Base-by-base conservation (phyloP, 2,797 vertebrate genomes). In the Myiotriccus ornatus region DNA sequence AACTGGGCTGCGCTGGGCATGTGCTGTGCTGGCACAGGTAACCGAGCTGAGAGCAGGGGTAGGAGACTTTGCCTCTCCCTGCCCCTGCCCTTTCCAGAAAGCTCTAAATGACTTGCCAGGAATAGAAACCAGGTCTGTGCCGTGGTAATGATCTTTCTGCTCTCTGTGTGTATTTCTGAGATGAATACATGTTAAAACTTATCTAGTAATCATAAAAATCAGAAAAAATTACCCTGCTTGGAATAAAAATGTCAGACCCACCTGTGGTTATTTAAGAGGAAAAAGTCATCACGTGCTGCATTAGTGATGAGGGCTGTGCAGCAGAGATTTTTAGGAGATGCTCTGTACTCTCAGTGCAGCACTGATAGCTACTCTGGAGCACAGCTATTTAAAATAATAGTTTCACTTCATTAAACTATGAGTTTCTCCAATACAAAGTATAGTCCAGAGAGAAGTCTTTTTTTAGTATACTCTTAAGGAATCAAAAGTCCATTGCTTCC, bases 371-470 rank as follows among this genome's bases (percentile, higher is more conserved):
- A 34, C 39, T 83, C 65, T 52, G 75, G 19, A 89, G 59, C 24
- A 84, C 35, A 91, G 55, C 49, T 63, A 71, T 50, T 86, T 92
- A 85, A 89, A 95, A 71, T 56, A 75, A 71, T 53, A 70, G n/a
- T 62, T 78, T 84, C 43, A 75, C 50, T 93, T 93, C 47, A 78
- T 87, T 86, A 78, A 93, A 78, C 27, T 77, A 14, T 69, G 79
- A 53, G 21, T 63, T 93, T 81, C 50, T 85, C 28, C 20, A 56
- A 19, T 65, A 67, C 3, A 27, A 68, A 85, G 43, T 75, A 34
- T 12, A 69, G 28, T 43, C 47, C 68, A 64, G 57, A 75, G 55
- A 85, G 56, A 68, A 74, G 4, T 6, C 2, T 13, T 43, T 32
- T 67, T 90, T 83, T 53, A 37, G 34, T 41, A 44, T 13, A 27